Conservation (phyloP, 2,113 vertebrate species). For the Hemiprocne comata region DNA sequence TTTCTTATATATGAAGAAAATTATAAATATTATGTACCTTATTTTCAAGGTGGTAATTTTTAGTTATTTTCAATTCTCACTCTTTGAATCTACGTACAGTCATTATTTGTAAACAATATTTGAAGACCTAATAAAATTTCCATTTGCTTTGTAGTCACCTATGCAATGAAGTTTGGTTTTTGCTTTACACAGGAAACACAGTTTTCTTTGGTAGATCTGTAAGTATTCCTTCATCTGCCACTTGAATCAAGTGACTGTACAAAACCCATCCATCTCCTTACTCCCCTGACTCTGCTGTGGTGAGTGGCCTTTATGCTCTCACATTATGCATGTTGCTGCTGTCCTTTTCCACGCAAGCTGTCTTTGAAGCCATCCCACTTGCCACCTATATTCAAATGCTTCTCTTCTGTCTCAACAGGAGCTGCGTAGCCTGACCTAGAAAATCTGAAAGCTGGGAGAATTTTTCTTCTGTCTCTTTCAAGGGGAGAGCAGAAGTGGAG, state of each 20-base stretch:
- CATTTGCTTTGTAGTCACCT: neutral
- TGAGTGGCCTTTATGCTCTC: neutral
- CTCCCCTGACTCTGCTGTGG: neutral
- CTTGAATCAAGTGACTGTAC: neutral
- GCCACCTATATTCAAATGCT: neutral
- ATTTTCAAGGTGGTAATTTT: neutral
- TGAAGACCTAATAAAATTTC: neutral
- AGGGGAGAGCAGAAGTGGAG: neutral
- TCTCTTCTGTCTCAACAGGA: neutral
- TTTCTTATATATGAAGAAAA: neutral
- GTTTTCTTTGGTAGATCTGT: neutral
- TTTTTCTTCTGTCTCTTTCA: neutral
- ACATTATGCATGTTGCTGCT: accelerated
- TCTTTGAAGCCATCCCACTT: neutral
- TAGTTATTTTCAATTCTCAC: neutral
- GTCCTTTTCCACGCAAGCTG: neutral
- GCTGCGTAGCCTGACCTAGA: neutral
- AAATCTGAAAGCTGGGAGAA: neutral
- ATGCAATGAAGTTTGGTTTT: neutral
- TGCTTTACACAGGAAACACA: neutral
- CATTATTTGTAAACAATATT: neutral
- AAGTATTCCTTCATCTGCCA: neutral
- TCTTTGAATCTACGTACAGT: neutral
- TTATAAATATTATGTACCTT: neutral
- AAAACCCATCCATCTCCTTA: neutral